Percentiles rank a stretch among this genome's conserved stretches.
Conservation (phyloP, 2,888 invertebrate species). For the Chironomus tentans region DNA sequence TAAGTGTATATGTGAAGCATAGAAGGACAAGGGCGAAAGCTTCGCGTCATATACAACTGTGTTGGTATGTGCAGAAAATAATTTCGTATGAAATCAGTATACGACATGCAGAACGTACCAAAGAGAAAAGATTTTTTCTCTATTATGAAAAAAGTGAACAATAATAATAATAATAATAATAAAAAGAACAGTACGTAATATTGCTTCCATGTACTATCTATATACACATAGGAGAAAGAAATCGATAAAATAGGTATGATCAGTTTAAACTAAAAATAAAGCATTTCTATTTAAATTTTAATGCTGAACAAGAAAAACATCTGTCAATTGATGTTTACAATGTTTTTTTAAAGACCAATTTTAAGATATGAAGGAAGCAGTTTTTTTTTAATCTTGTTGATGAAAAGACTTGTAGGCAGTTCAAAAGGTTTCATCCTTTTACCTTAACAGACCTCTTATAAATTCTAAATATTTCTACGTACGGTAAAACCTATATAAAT, state of each 20-base stretch:
- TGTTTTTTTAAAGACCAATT: too few relatives aligned
- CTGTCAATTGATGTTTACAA: too few relatives aligned
- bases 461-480: too few relatives aligned
- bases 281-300: too few relatives aligned
- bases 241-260: conserved; percentile 26
- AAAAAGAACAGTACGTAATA: background rate
- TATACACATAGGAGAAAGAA: background rate
- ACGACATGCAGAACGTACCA: background rate
- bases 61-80: conserved; percentile 22
- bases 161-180: background rate
- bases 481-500: too few relatives aligned
- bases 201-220: background rate
- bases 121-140: background rate
- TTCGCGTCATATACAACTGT: conserved; percentile 13
- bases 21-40: conserved; percentile 25
- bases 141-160: background rate
- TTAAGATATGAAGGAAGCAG: too few relatives aligned
- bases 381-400: too few relatives aligned
- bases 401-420: too few relatives aligned
- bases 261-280: background rate
- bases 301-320: too few relatives aligned
- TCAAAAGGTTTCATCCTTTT: too few relatives aligned
- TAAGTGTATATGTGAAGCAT: background rate
- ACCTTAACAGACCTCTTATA: too few relatives aligned
- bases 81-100: background rate